Evolutionary conservation across 2,888 invertebrate genomes (phyloP), one percentile per base, ranked within the genome.

Genomic region (Leptinotarsa peninsularis): DNA sequence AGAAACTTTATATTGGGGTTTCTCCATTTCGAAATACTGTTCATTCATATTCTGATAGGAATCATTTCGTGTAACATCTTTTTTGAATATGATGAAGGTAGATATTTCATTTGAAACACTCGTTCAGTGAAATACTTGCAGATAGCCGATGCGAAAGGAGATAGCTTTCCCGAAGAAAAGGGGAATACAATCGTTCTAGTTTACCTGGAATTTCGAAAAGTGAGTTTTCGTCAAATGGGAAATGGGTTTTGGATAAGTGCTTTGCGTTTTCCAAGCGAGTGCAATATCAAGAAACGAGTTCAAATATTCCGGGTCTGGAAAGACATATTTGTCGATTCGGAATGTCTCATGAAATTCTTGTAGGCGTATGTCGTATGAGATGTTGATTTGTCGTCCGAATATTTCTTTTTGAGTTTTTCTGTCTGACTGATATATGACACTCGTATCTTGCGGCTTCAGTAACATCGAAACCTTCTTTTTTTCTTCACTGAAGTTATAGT

Each of bases 181-280:
- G 21, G 5, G 58, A 18, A 58, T 58, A 21, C 13, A 58, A 21
- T 13, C 58, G 3, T 21, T 21, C 18, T 14, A 21, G 21, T 58
- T 58, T 58, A 58, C 23, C 21, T 21, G 14, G 18, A 58, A 58
- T 58, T 58, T 21, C 13, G 23, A 21, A 58, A 21, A 58, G 58
- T 58, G 58, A 18, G 23, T 21, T 14, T 58, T 21, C 18, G 54
- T n/a, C 54, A 17, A 18, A 54, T 43, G 43, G 43, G 43, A 17
- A 52, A 52, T 58, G 58, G 58, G 58, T 58, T 21, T 58, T 10
- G 21, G 58, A 23, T 58, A 21, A 58, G 58, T 58, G 58, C 58
- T 58, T 21, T 58, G 58, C 54, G 18, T 54, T 54, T 54, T 58
- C 21, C 58, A 58, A 21, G 21, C 58, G 58, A 58, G 21, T 58